Conservation (phyloP, 2,797 vertebrate species). For the Coregonus ussuriensis region DNA sequence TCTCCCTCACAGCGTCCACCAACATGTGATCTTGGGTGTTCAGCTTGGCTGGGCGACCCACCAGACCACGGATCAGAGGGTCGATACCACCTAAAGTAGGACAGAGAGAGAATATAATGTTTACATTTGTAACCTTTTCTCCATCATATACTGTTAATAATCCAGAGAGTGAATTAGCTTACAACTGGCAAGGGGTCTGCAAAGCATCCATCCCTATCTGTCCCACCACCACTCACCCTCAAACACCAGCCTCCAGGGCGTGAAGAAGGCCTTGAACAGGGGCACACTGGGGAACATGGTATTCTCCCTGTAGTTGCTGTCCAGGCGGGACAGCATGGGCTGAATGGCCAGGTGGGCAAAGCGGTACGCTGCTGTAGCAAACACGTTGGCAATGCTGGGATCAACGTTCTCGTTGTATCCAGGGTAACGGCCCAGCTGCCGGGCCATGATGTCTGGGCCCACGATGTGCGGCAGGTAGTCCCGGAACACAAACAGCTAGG, state of each 20-base stretch:
- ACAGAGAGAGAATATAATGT: neutral
- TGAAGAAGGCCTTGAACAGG: slow-evolving; percentile 79
- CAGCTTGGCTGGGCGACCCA: slow-evolving; percentile 71
- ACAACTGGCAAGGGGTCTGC: neutral
- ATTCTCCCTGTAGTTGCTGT: slow-evolving; percentile 66
- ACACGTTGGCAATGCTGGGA: slow-evolving; percentile 82
- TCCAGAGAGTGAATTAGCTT: too few relatives aligned
- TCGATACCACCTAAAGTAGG: slow-evolving; percentile 72
- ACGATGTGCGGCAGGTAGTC: slow-evolving; percentile 86
- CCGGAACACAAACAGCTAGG: slow-evolving; percentile 83
- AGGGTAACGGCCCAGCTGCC: slow-evolving; percentile 69
- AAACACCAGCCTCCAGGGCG: slow-evolving; percentile 81
- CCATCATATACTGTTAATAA: too few relatives aligned
- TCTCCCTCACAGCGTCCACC: slow-evolving; percentile 74
- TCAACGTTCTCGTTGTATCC: slow-evolving; percentile 78
- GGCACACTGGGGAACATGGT: slow-evolving; percentile 64
- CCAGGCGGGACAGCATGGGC: slow-evolving; percentile 73
- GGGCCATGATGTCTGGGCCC: slow-evolving; percentile 56
- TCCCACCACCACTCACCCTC: slow-evolving; percentile 73
- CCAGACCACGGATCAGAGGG: slow-evolving; percentile 72
- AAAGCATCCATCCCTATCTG: neutral
- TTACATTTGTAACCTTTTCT: neutral
- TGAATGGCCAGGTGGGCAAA: slow-evolving; percentile 86
- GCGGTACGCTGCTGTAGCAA: slow-evolving; percentile 85
- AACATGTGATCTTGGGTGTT: slow-evolving; percentile 76